phyloP scores from a whole-genome alignment of 2,888 invertebrate genomes.

The Erebia epiphron region DNA sequence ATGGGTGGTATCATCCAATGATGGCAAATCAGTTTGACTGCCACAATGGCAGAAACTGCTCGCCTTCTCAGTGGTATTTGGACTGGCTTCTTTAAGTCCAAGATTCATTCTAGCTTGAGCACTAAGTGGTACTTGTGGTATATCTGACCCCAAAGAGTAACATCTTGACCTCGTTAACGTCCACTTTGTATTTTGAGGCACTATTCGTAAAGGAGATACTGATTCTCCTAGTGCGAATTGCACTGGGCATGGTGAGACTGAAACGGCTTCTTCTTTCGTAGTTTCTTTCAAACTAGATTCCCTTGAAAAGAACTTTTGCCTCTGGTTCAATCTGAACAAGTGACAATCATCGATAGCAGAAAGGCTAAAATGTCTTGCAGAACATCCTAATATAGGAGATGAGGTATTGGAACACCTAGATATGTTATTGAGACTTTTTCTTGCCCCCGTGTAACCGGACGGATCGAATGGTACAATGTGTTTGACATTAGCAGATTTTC shows the following conservation, averaged over 20 bases:
- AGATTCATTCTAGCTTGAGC: slow-evolving; percentile 85
- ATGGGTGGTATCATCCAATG: slow-evolving; percentile 75
- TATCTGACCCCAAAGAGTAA: slow-evolving; percentile 85
- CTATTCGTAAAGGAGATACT: slow-evolving; percentile 74
- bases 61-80: slow-evolving; percentile 65
- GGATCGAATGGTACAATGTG: slow-evolving; percentile 90
- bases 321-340: slow-evolving; percentile 73
- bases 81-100: slow-evolving; percentile 82
- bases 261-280: slow-evolving; percentile 58
- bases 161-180: slow-evolving; percentile 80
- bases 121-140: slow-evolving; percentile 81
- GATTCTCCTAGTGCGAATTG: slow-evolving; percentile 88
- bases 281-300: slow-evolving; percentile 74
- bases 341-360: slow-evolving; percentile 85
- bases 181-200: slow-evolving; percentile 58
- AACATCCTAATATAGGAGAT: slow-evolving; percentile 79
- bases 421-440: slow-evolving; percentile 64
- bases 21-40: slow-evolving; percentile 88
- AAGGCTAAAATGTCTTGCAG: slow-evolving; percentile 87
- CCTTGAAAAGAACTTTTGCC: slow-evolving; percentile 70
- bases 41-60: slow-evolving; percentile 86
- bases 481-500: slow-evolving; percentile 89
- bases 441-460: slow-evolving; percentile 79
- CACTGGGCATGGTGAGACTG: slow-evolving; percentile 69
- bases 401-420: slow-evolving; percentile 66